phyloP scores from a whole-genome alignment of 2,888 invertebrate genomes.

The Drosophila neonasuta region DNA sequence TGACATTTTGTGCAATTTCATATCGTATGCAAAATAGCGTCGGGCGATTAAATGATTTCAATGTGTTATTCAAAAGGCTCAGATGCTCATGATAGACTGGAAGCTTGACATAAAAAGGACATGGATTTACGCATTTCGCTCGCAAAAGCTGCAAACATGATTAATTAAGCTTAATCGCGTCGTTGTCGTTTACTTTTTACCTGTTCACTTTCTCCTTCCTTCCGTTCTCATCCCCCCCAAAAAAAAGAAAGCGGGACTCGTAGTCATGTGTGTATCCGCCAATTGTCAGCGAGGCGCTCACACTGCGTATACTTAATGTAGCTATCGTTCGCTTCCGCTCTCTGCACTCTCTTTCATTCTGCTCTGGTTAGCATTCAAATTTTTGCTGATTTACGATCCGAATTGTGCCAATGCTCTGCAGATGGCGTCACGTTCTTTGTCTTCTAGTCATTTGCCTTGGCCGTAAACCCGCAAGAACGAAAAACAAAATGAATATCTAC shows the following conservation, averaged over 20 bases:
- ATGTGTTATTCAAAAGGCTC: constrained; percentile 5
- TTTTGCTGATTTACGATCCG: constrained; percentile 42
- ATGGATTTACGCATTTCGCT: constrained; percentile 2
- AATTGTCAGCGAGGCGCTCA: constrained; percentile 12
- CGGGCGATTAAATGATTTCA: constrained; percentile 34
- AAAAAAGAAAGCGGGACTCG: neutral
- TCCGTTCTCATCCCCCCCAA: neutral
- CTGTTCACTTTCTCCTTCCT: neutral
- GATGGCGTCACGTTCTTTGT: constrained; percentile 48
- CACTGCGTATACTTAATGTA: constrained; percentile 38
- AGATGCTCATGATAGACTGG: neutral
- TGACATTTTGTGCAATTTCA: constrained; percentile 29
- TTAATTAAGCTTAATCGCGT: constrained; percentile 41
- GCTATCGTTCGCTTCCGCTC: neutral
- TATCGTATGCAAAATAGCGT: constrained; percentile 19
- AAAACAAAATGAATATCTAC: constrained; percentile 21
- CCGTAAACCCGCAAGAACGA: constrained; percentile 17
- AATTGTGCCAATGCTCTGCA: constrained; percentile 11
- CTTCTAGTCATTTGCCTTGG: constrained; percentile 19
- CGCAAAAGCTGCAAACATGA: constrained; percentile 29
- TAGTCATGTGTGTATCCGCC: constrained; percentile 1
- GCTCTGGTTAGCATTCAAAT: constrained; percentile 16
- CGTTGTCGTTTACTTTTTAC: constrained; percentile 15
- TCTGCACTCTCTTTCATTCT: too few relatives aligned
- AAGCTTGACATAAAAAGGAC: constrained; percentile 17